Evolutionary conservation across 2,113 vertebrate species (phyloP).

Genomic region (Dendropsophus ebraccatus): DNA sequence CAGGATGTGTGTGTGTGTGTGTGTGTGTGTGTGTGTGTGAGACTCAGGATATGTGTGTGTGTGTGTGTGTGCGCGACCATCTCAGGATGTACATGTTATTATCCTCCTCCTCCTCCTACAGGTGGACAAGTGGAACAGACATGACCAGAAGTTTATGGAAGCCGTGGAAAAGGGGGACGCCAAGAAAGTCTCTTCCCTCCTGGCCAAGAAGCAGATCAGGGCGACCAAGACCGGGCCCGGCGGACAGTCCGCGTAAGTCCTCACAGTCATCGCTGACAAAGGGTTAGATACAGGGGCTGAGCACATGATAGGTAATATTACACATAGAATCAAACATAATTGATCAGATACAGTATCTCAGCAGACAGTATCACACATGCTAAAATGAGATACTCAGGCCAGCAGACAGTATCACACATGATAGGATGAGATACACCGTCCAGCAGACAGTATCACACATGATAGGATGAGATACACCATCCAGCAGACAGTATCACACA

Average conservation of each 20-base stretch:
- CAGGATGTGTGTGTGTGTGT: no score
- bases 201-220: conserved; percentile 82
- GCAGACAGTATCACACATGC: no score
- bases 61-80: neutral
- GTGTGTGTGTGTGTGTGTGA: no score
- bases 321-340: no score
- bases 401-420: no score
- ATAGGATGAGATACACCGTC: no score
- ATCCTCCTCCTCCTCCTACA: conserved; percentile 50
- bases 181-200: conserved; percentile 82
- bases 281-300: no score
- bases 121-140: conserved; percentile 86
- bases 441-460: neutral
- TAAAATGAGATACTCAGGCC: no score
- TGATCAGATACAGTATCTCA: neutral
- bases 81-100: no score
- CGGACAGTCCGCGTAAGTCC: conserved; percentile 92
- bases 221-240: conserved; percentile 87
- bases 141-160: conserved; percentile 91
- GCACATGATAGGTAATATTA: neutral
- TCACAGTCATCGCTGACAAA: no score
- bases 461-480: neutral
- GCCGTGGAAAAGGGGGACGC: conserved; percentile 88
- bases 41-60: no score
- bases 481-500: neutral